A percentile compares a stretch with the other conserved stretches of the same genome.
Evolutionary conservation across 2,797 vertebrate species (phyloP).

Genomic region (Smutsia gigantea): DNA sequence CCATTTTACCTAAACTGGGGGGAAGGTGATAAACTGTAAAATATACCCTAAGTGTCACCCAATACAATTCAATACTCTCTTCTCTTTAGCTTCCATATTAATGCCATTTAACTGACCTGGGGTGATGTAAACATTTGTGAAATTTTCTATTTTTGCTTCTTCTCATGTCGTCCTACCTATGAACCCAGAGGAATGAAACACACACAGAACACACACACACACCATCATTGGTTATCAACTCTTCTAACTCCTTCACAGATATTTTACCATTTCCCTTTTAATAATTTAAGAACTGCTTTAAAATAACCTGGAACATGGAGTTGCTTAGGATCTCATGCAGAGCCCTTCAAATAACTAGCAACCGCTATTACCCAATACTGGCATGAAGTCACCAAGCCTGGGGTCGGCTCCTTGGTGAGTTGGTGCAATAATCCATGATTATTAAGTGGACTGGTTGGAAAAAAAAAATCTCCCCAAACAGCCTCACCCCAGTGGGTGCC

Average conservation of each 20-base stretch:
- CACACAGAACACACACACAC: neutral
- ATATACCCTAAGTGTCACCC: no score
- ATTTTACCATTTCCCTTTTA: neutral
- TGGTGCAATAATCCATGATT: neutral
- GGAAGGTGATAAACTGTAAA: no score
- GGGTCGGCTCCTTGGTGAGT: neutral
- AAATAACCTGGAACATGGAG: neutral
- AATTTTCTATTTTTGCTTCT: neutral
- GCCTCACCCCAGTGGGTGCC: neutral
- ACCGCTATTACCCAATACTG: fast-evolving
- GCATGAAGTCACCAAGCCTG: no score
- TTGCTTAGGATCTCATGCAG: neutral
- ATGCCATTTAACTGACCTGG: neutral
- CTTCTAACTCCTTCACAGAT: neutral
- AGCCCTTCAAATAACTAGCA: neutral
- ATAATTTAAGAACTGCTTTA: neutral
- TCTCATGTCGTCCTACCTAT: neutral
- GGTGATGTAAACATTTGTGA: no score
- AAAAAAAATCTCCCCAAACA: neutral
- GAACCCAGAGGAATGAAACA: neutral
- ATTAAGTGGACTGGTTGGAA: neutral
- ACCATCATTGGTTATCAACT: neutral
- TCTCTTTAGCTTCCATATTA: no score
- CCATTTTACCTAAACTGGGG: no score
- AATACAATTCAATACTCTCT: neutral